Evolutionary conservation across 2,888 invertebrate genomes (phyloP), one percentile per base, ranked within the genome.

Genomic region (Papilio gigon): DNA sequence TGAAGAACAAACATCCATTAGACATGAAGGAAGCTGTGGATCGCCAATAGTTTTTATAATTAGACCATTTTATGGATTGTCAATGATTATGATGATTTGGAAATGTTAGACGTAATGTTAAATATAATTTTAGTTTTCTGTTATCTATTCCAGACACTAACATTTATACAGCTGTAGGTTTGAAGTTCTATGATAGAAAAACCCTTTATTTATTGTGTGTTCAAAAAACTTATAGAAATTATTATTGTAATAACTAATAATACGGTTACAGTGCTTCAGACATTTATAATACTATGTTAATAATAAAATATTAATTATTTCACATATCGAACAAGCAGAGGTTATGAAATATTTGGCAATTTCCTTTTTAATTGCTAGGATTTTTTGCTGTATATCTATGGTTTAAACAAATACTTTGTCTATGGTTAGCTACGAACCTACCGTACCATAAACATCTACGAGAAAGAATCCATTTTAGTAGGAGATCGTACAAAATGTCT

Each of bases 401-500:
- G n/a, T 30, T n/a, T 27, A 27, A 50, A 53, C 27, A 27, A 27
- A 53, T 27, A 25, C 25, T 14, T 25, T 50, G 12, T 50, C 50
- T 50, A 50, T 25, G 53, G 53, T 53, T 2, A 53, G 53, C 53
- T 17, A 27, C n/a, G 2, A 25, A 6, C 20, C 53, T 53, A 27
- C 25, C n/a, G n/a, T n/a, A n/a, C n/a, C n/a, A n/a, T n/a, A n/a
- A n/a, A 27, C 30, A 53, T 53, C 53, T 53, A 50, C 27, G 47
- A 22, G 3, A 47, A 14, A 12, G 11, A 47, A 25, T n/a, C 37
- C 27, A 6, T 14, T 53, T n/a, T 53, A 30, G 30, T n/a, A 30
- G 30, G 53, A 30, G 30, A 17, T 53, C 30, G 30, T 53, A n/a
- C 0, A 14, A 9, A 40, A 4, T 20, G n/a, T n/a, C n/a, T n/a